Conservation (phyloP, 2,888 invertebrate genomes). For the Sminthurides aquaticus region DNA sequence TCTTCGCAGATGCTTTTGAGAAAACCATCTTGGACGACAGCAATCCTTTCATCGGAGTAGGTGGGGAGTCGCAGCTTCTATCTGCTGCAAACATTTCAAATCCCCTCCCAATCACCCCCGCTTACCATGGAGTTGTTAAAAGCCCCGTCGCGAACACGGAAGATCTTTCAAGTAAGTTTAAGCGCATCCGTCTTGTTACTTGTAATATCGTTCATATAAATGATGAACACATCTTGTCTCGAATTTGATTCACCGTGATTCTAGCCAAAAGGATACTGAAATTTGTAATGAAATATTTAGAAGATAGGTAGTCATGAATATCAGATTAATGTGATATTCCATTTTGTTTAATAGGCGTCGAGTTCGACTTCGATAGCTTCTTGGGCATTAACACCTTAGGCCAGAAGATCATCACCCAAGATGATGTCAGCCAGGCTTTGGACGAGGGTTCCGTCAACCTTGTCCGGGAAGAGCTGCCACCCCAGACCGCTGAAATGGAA, state of each 20-base stretch:
- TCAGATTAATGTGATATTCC: background rate
- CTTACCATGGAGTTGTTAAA: too few relatives aligned
- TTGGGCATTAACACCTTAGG: background rate
- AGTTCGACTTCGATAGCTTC: background rate
- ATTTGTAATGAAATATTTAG: background rate
- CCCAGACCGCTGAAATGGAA: background rate
- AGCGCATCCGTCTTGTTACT: background rate
- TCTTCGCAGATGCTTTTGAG: background rate
- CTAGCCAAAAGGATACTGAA: conserved; percentile 33
- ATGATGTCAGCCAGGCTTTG: background rate
- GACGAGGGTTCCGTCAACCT: conserved; percentile 1
- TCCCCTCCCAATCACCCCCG: background rate
- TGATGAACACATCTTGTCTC: conserved; percentile 29
- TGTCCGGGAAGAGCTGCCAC: too few relatives aligned
- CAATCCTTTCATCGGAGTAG: background rate
- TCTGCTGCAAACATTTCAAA: background rate
- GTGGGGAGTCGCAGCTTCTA: background rate
- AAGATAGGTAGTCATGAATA: background rate
- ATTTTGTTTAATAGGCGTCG: background rate
- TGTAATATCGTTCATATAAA: background rate
- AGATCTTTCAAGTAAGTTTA: background rate
- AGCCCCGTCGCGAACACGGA: too few relatives aligned
- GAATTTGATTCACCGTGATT: conserved; percentile 28
- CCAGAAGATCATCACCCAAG: background rate
- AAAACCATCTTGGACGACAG: background rate